Base-by-base conservation (phyloP, 2,113 vertebrate species). In the Hymenochirus boettgeri region DNA sequence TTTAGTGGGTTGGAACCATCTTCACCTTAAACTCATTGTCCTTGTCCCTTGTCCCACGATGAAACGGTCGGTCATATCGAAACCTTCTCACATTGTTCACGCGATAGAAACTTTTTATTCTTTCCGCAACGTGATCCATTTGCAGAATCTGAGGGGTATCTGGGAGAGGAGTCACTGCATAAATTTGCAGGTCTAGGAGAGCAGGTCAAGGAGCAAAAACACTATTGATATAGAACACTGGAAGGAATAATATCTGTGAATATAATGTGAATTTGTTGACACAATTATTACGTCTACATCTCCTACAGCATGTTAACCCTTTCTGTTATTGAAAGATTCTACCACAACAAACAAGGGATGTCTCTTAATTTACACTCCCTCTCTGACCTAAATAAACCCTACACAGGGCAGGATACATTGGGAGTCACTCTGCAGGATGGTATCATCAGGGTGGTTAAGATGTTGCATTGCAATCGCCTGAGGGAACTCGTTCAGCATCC, bases 401-500 rank as follows among this genome's bases (percentile, higher is more conserved):
- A 29, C 18, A 13, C 54, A 21, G 5, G 13, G 61, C 84, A 91
- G 91, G 94, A 97, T 99, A 99, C 96, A 98, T 78, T 99, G 96
- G 17, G 93, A 92, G 2, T 99, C 96, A 3, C 92, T 95, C 72
- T 98, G 96, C 71, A 97, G 72, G 75, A 98, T 94, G 66, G 92
- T 89, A 60, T 99, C 96, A 0, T 99, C 96, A 0, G 96, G 96
- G 75, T 94, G 93, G 86, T 98, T 98, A 39, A 94, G 92, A 70
- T 99, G 95, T 84, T 99, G 96, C 96, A 99, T 98, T 73, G 95
- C 93, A 2, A 99, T 95, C 19, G 96, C 96, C 59, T 99, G 96
- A 1, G 96, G 96, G 77, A 99, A 99, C 83, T 99, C 96, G 5
- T 92, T 92, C 71, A 99, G 89, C 94, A 99, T 99, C 81, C 96